phyloP scores from a whole-genome alignment of 1,140 invertebrate species.

The Lepidurus arcticus region DNA sequence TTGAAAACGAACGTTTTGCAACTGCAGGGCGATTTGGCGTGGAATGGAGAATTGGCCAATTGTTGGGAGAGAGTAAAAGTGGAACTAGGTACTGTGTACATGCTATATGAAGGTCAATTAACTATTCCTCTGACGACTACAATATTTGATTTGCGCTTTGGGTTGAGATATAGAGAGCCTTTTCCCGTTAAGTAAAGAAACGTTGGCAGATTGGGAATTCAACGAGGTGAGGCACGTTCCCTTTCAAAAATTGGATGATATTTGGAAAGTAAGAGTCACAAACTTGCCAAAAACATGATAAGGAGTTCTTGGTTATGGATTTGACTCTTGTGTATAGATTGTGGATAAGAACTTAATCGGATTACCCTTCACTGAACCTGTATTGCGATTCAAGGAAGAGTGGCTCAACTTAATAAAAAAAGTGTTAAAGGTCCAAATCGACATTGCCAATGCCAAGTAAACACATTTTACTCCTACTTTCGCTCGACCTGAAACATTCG shows the following conservation, averaged over 20 bases:
- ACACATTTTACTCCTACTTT: neutral
- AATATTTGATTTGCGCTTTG: neutral
- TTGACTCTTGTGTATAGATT: neutral
- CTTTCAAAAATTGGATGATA: neutral
- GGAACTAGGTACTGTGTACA: neutral
- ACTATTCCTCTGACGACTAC: neutral
- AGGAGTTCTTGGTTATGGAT: neutral
- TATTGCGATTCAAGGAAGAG: neutral
- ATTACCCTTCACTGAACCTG: neutral
- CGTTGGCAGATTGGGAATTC: neutral
- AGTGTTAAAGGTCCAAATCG: neutral
- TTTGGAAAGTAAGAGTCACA: neutral
- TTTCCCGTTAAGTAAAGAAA: neutral
- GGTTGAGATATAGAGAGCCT: neutral
- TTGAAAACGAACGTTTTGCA: neutral
- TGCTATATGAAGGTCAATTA: neutral
- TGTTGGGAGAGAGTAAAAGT: conserved; percentile 3
- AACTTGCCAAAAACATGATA: neutral
- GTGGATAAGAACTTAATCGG: neutral
- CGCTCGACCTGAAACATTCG: neutral
- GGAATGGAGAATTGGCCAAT: neutral
- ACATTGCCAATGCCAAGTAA: neutral
- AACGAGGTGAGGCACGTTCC: neutral
- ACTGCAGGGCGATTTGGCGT: neutral
- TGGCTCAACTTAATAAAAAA: neutral